Conservation (phyloP, 2,888 invertebrate species). For the Nomada flava region DNA sequence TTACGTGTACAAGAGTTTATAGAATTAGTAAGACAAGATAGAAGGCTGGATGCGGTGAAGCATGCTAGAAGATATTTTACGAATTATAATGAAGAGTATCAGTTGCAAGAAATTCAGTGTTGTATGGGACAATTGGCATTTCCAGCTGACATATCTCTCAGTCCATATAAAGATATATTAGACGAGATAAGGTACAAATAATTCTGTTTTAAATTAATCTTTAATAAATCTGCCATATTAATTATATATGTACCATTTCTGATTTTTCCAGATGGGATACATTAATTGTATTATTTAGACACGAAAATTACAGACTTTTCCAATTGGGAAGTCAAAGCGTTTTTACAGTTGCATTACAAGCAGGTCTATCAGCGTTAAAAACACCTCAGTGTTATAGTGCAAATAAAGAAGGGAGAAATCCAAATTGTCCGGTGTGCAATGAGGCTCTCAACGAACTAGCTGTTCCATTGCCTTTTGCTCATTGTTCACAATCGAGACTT, state of each 20-base stretch:
- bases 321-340: constrained; percentile 96
- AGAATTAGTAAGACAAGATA: constrained; percentile 94
- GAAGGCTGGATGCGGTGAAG: constrained; percentile 95
- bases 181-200: constrained; percentile 85
- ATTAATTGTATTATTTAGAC: constrained; percentile 95
- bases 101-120: constrained; percentile 94
- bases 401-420: constrained; percentile 88
- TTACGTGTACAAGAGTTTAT: constrained; percentile 97
- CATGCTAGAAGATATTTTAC: constrained; percentile 98
- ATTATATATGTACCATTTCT: neutral
- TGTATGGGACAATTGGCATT: constrained; percentile 98
- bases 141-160: constrained; percentile 89
- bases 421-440: constrained; percentile 97
- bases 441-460: constrained; percentile 95
- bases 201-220: constrained; percentile 1
- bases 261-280: constrained; percentile 89
- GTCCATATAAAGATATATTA: constrained; percentile 90
- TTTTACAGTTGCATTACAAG: constrained; percentile 95
- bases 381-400: constrained; percentile 89
- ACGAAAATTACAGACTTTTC: constrained; percentile 97
- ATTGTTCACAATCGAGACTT: constrained; percentile 97
- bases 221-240: neutral
- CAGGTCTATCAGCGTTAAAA: constrained; percentile 97
- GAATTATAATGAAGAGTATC: constrained; percentile 91
- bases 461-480: constrained; percentile 94